A percentile compares a stretch with the other conserved stretches of the same genome.
Conservation (phyloP, 2,113 vertebrate species). For the Lepidothrix coronata region DNA sequence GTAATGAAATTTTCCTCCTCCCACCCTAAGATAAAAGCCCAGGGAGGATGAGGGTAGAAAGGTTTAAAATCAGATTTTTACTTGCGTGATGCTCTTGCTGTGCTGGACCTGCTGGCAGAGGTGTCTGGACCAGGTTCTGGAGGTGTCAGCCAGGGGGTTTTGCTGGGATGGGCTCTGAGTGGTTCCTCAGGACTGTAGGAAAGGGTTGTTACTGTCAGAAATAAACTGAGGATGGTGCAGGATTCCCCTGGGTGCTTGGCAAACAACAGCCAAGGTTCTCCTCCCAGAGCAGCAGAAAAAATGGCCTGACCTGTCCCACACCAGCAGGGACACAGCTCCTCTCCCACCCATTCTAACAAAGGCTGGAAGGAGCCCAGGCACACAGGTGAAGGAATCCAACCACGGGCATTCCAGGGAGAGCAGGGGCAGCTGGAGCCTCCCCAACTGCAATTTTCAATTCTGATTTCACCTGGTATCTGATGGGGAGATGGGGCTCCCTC, state of each 20-base stretch:
- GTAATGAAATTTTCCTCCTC: not conserved
- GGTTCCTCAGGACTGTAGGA: fast-evolving
- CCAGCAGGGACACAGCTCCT: not conserved
- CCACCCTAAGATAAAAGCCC: not conserved
- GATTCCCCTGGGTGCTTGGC: not conserved
- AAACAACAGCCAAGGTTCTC: not conserved
- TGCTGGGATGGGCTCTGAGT: fast-evolving
- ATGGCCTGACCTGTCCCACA: fast-evolving
- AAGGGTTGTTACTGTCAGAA: not conserved
- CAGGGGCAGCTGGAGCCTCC: not conserved
- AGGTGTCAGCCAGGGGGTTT: not conserved
- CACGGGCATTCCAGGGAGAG: fast-evolving
- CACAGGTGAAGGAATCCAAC: fast-evolving
- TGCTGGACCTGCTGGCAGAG: not conserved
- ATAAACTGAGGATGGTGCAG: not conserved
- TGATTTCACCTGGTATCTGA: not conserved
- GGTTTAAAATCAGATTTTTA: not conserved
- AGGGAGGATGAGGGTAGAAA: not conserved
- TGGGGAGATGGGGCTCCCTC: not conserved
- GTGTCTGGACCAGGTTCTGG: not conserved
- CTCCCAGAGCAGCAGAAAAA: not conserved
- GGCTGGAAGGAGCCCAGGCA: not conserved
- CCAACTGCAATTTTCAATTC: not conserved
- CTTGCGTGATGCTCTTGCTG: not conserved
- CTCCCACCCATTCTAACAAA: not conserved